Evolutionary conservation across 2,888 invertebrate genomes (phyloP).

Genomic region (Diploptera punctata): DNA sequence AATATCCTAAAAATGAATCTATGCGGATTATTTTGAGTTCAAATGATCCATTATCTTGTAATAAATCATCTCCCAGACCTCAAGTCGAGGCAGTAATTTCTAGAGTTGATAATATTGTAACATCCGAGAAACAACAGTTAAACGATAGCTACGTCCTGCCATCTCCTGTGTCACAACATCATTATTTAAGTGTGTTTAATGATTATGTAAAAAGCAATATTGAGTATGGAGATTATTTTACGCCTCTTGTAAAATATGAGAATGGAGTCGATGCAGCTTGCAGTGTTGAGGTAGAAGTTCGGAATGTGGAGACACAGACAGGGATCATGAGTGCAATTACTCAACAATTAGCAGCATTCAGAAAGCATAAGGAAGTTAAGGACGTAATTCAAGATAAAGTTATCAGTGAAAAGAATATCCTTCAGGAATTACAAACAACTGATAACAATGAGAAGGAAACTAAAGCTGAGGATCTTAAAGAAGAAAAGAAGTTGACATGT

Average conservation of each 20-base stretch:
- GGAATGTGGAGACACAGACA: constrained; percentile 4
- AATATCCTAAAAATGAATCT: no score
- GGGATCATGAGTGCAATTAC: constrained; percentile 1
- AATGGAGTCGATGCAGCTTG: constrained; percentile 1
- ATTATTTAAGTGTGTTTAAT: not conserved
- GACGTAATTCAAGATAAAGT: not conserved
- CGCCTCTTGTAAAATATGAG: not conserved
- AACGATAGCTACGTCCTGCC: constrained; percentile 21
- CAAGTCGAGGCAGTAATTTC: constrained; percentile 13
- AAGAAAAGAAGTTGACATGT: not conserved
- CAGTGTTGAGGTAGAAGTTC: constrained; percentile 11
- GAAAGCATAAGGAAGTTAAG: not conserved
- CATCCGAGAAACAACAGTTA: not conserved
- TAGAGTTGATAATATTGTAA: constrained; percentile 10
- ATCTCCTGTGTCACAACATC: constrained; percentile 5
- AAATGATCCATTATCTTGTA: no score
- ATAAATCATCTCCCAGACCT: not conserved
- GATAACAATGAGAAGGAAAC: not conserved
- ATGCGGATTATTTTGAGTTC: no score
- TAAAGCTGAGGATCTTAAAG: not conserved
- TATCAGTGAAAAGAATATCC: not conserved
- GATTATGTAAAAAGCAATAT: not conserved
- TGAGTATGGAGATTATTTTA: not conserved
- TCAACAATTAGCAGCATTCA: not conserved
- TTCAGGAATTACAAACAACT: not conserved